Evolutionary conservation across 2,113 vertebrate genomes (phyloP), one percentile per base, ranked within the genome.

Genomic region (Ictalurus punctatus): DNA sequence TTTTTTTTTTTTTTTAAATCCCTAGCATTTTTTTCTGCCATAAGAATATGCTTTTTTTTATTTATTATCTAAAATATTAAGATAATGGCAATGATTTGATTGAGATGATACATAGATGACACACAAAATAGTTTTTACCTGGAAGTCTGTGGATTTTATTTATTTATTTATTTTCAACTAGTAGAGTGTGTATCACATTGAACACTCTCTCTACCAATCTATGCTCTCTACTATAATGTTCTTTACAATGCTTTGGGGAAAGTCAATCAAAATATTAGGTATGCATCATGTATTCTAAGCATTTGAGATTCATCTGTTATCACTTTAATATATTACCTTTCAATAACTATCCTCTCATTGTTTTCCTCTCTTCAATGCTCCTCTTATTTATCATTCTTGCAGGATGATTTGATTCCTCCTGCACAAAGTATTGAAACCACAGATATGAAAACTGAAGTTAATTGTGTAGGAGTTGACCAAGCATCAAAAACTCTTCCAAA

Each of bases 401-500:
- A 92, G 96, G 90, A 37, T 14, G 63, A 89, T 90, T 3, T 52
- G 86, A 90, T 87, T 93, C 73, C 87, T 84, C 91, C 91, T 81
- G 89, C 63, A 10, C 93, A 96, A 94, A 93, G 92, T 48, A 95
- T 89, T n/a, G 94, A 95, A 65, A 90, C 94, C 61, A 92, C 95
- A 40, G 96, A 94, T 40, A 84, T 90, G 74, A 94, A 94, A 74
- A 76, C 92, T 86, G 93, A 93, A 0, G 92, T 93, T 65, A 94
- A 91, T 84, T 90, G 91, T 25, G 56, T 91, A 71, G 95, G 94
- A 34, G 92, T 87, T 30, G 92, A 95, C 13, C 89, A 95, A 37
- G 90, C 92, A 13, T 94, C 95, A 34, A 92, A 94, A 87, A 96
- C 94, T n/a, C 95, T 95, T 59, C 95, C 95, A 61, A 96, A 97